Conservation (phyloP, 2,888 invertebrate genomes). For the Steinernema hermaphroditum region DNA sequence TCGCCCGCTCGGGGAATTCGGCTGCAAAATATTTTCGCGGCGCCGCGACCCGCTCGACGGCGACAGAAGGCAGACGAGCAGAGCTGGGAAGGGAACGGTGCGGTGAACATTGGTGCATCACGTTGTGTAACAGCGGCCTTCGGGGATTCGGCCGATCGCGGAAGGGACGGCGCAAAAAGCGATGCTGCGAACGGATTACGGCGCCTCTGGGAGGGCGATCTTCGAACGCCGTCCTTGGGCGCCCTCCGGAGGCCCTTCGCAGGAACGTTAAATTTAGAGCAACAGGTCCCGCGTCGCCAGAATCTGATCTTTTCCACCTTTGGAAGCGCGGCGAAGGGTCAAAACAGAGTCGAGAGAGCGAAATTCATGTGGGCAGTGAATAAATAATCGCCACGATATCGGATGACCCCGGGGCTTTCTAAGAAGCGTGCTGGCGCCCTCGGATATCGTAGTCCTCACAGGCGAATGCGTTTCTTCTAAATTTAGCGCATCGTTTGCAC, state of each 20-base stretch:
- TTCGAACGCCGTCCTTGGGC: too few relatives aligned
- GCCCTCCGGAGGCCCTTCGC: neutral
- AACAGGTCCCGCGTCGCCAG: too few relatives aligned
- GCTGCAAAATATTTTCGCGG: constrained; percentile 28
- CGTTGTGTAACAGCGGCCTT: constrained; percentile 11
- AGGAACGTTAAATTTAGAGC: too few relatives aligned
- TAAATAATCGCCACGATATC: too few relatives aligned
- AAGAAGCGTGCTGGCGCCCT: too few relatives aligned
- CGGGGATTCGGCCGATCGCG: neutral
- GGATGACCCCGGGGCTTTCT: too few relatives aligned
- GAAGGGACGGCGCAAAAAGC: too few relatives aligned
- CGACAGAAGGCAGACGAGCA: constrained; percentile 8
- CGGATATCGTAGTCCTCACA: neutral
- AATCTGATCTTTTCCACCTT: too few relatives aligned
- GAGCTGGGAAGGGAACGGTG: constrained; percentile 13
- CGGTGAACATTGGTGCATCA: constrained; percentile 23
- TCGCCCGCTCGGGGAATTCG: constrained; percentile 3
- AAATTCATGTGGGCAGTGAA: too few relatives aligned
- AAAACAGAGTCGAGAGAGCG: neutral
- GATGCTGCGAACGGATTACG: too few relatives aligned
- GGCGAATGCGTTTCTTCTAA: neutral
- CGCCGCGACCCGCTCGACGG: constrained; percentile 26
- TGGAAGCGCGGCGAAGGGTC: neutral
- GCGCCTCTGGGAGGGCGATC: too few relatives aligned
- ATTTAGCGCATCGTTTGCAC: constrained; percentile 3